phyloP scores from a whole-genome alignment of 2,113 vertebrate genomes.

The Nesogale talazaci region DNA sequence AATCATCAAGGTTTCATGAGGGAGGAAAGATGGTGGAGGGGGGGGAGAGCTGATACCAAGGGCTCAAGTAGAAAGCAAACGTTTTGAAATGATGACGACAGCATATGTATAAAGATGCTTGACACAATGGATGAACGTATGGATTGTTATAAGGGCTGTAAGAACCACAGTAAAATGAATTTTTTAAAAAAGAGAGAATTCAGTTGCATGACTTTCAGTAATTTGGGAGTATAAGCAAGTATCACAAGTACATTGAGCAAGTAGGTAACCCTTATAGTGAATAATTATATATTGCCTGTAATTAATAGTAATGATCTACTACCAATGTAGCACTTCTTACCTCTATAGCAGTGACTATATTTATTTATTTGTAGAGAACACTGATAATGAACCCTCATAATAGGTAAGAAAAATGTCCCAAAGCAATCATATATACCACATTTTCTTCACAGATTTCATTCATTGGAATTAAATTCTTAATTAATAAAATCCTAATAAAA shows the following conservation, averaged over 20 bases:
- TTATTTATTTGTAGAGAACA: too few species aligned
- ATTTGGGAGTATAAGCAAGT: neutral
- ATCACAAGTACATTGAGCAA: slow-evolving; percentile 1
- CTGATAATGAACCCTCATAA: neutral
- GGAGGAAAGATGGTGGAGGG: too few species aligned
- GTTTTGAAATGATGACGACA: too few species aligned
- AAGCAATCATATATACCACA: neutral
- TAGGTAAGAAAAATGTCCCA: neutral
- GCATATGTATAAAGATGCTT: too few species aligned
- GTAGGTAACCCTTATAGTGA: neutral
- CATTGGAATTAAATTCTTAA: slow-evolving; percentile 17
- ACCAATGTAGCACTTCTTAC: neutral
- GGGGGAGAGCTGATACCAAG: too few species aligned
- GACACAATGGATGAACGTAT: too few species aligned
- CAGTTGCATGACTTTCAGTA: slow-evolving; percentile 21
- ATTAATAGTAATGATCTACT: neutral
- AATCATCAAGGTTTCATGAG: too few species aligned
- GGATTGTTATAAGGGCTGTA: too few species aligned
- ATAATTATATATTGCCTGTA: neutral
- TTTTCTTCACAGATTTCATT: slow-evolving; percentile 15
- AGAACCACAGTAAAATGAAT: too few species aligned
- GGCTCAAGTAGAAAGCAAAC: too few species aligned
- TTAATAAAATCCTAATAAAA: slow-evolving; percentile 17
- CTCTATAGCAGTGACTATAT: neutral
- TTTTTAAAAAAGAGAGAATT: neutral